Evolutionary conservation across 2,888 invertebrate species (phyloP), one percentile per base, ranked within the genome.

Genomic region (Caenorhabditis plicata): DNA sequence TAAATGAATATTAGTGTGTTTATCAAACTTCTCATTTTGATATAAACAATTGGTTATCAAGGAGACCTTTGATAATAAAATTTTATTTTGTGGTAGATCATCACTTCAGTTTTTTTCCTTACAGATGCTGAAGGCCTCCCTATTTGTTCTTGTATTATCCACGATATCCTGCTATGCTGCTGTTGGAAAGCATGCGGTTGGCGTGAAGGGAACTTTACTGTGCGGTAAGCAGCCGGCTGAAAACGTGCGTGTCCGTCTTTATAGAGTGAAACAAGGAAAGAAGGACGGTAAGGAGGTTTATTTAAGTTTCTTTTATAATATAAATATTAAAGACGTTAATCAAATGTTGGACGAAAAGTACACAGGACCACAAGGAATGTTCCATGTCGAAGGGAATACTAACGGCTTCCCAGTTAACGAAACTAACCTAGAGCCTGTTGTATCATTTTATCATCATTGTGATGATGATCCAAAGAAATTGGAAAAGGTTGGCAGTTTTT

Each of bases 301-400:
- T n/a, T n/a, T n/a, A n/a, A n/a, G n/a, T n/a, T n/a, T n/a, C n/a
- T n/a, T n/a, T n/a, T n/a, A n/a, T n/a, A n/a, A n/a, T n/a, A n/a
- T n/a, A n/a, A n/a, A n/a, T 33, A 32, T 48, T 64, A 2, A 42
- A 70, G 70, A 68, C 36, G 43, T 64, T 26, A 31, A 39, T 15
- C 71, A 71, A 52, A 47, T 71, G 4, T 46, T 71, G 17, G 68
- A 68, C 19, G 71, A 71, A 41, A 50, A 53, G 11, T 43, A 44
- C 9, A 57, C 66, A 20, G 64, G 64, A 22, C 55, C 55, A 32
- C 46, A 49, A 15, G 71, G 71, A 49, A 66, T 68, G 66, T 71
- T 71, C 63, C 62, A 66, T 33, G 39, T 71, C 0, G 71, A 71
- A 42, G 71, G 71, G 38, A 71, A 68, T 27, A 71, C 63, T 29